phyloP scores from a whole-genome alignment of 1,140 invertebrate species.

The Aphis craccivora region DNA sequence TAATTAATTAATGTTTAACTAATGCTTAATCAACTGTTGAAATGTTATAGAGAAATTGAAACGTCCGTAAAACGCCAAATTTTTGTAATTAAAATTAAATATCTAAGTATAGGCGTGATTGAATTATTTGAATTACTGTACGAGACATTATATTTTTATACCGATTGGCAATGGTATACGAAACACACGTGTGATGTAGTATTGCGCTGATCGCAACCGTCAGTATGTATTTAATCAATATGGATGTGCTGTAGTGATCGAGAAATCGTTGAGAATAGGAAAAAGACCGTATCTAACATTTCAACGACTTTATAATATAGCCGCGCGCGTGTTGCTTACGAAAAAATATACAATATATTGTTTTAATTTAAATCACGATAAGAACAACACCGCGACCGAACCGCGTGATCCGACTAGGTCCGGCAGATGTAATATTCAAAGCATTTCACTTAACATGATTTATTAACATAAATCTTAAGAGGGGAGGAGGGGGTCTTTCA shows the following conservation, averaged over 20 bases:
- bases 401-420: neutral
- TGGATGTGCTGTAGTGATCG: neutral
- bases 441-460: constrained; percentile 48
- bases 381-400: neutral
- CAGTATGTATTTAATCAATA: neutral
- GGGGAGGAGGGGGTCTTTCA: neutral
- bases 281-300: constrained; percentile 14
- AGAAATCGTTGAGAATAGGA: neutral
- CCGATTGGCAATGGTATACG: neutral
- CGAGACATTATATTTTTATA: neutral
- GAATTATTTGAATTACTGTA: neutral
- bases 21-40: too few relatives aligned
- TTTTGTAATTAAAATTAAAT: too few relatives aligned
- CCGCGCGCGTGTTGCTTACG: neutral
- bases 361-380: constrained; percentile 43
- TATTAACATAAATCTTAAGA: neutral
- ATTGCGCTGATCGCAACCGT: neutral
- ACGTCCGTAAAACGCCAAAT: too few relatives aligned
- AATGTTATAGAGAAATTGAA: too few relatives aligned
- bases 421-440: neutral
- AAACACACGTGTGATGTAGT: neutral
- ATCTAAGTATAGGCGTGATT: neutral
- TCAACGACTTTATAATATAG: neutral
- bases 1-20: too few relatives aligned
- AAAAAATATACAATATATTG: neutral